phyloP scores from a whole-genome alignment of 2,113 vertebrate genomes.

The Siniperca chuatsi region DNA sequence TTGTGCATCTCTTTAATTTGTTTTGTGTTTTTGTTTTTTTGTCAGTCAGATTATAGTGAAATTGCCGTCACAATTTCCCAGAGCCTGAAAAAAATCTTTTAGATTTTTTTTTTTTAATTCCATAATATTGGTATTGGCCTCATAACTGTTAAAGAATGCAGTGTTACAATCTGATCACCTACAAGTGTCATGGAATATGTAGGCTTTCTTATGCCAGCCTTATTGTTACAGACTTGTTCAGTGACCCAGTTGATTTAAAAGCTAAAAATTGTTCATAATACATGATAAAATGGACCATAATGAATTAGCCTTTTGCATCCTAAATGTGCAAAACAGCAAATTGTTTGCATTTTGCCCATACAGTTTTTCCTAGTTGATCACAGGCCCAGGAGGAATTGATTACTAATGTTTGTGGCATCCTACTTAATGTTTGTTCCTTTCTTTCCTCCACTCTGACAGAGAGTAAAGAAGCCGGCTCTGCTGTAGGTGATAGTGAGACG shows the following conservation, averaged over 20 bases:
- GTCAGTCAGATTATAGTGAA: too few species aligned
- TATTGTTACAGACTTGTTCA: background rate
- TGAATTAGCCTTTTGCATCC: background rate
- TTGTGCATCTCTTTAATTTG: too few species aligned
- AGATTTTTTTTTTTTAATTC: too few species aligned
- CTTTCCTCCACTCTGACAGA: constrained; percentile 45
- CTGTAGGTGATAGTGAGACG: constrained; percentile 71
- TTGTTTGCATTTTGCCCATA: background rate
- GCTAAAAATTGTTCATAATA: background rate
- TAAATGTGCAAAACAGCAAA: background rate
- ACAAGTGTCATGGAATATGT: too few species aligned
- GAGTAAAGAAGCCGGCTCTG: constrained; percentile 67
- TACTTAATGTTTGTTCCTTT: background rate
- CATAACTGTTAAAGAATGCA: background rate
- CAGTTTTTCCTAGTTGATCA: background rate
- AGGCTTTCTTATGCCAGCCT: background rate
- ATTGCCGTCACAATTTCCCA: too few species aligned
- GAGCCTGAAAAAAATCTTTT: too few species aligned
- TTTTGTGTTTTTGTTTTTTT: too few species aligned
- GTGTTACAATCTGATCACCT: background rate
- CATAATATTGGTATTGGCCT: background rate
- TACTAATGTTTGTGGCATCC: background rate
- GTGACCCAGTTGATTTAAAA: background rate
- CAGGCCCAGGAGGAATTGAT: background rate
- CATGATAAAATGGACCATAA: background rate